Evolutionary conservation across 2,888 invertebrate species (phyloP), one percentile per base, ranked within the genome.

Genomic region (Harpalus rufipes): DNA sequence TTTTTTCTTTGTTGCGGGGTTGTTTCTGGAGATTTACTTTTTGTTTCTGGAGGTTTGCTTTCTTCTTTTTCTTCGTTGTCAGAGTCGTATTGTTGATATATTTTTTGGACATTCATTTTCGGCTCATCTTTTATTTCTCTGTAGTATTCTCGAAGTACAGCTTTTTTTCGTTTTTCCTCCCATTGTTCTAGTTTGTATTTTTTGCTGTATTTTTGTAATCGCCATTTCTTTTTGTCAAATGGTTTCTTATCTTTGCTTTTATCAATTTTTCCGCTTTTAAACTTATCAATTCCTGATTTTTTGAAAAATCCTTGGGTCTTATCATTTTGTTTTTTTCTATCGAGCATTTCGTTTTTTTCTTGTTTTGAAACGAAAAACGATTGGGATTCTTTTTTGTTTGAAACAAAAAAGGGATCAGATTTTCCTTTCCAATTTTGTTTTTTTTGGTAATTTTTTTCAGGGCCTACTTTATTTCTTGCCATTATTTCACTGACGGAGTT

Each of bases 141-240:
- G 76, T 93, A 92, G 88, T 94, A 94, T 85, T 92, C 91, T 41
- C 92, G 91, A 7, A 94, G 87, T 58, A 94, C 89, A 72, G 91
- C 91, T 86, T 93, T 94, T 88, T 94, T 94, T 18, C 94, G 91
- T 86, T 92, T 93, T 78, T 94, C 93, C 87, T 95, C 94, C 94
- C 94, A 95, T 89, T 95, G 93, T 56, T 94, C 92, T 18, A 95
- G 90, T 90, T 94, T 95, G 86, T 93, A 94, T 88, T 95, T 95
- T 81, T 94, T 94, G 87, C 94, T 95, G 88, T 95, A 95, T 88
- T 94, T 94, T 87, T 95, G 92, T 51, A 94, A 87, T 51, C 95
- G 92, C 88, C 94, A 95, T 32, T 92, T 91, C 86, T 94, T 94
- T 88, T 95, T 95, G 87, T 95, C 93, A 89, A 95, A 95, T 0